phyloP scores from a whole-genome alignment of 2,113 vertebrate genomes.

The Scophthalmus maximus region DNA sequence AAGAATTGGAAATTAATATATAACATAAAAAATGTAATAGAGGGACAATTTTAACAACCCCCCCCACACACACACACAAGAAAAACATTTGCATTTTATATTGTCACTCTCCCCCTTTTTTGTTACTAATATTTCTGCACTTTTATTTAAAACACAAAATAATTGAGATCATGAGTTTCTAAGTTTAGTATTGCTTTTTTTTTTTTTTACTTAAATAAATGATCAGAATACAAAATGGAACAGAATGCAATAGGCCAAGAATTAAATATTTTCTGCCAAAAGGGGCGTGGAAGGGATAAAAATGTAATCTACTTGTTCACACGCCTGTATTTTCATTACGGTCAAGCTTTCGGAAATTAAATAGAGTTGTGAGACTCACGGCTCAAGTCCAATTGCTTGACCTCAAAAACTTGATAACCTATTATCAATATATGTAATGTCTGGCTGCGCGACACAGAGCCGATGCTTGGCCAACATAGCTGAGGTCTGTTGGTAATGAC shows the following conservation, averaged over 20 bases:
- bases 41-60: no score
- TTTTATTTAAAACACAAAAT: neutral
- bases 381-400: neutral
- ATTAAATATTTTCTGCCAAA: no score
- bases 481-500: neutral
- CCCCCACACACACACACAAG: no score
- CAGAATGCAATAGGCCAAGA: neutral
- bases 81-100: no score
- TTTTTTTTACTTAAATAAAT: neutral
- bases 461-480: constrained; percentile 4
- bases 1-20: neutral
- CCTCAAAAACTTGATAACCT: neutral
- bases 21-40: no score
- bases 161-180: neutral
- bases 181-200: no score
- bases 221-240: neutral
- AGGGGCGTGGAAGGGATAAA: no score
- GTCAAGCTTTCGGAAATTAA: neutral
- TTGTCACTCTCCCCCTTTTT: no score
- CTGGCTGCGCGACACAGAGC: neutral
- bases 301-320: no score
- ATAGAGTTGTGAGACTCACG: neutral
- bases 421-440: neutral
- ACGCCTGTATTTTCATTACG: no score
- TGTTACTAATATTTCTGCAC: no score